Evolutionary conservation across 2,888 invertebrate species (phyloP).

Genomic region (Camponotus fellah): DNA sequence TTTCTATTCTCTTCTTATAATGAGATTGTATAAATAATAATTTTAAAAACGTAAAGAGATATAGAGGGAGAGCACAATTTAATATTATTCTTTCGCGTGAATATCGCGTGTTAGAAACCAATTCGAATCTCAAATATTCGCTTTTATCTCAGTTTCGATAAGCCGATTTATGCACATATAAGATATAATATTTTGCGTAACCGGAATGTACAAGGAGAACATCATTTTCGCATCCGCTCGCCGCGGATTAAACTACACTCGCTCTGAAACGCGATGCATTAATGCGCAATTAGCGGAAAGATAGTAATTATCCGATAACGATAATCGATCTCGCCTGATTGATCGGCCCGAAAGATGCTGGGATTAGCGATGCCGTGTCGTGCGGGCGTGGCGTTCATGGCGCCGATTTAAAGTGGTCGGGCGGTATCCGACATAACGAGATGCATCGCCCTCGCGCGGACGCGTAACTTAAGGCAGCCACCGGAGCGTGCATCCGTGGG

Average conservation of each 20-base stretch:
- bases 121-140: neutral
- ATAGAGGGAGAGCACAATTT: neutral
- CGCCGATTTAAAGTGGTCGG: constrained; percentile 54
- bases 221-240: constrained; percentile 11
- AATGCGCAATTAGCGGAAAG: constrained; percentile 67
- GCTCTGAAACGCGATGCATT: constrained; percentile 64
- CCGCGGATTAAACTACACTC: constrained; percentile 18
- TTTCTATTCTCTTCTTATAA: neutral
- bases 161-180: neutral
- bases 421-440: neutral
- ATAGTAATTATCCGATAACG: constrained; percentile 66
- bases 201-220: neutral
- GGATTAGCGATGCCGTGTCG: constrained; percentile 50
- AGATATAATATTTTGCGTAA: neutral
- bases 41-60: neutral
- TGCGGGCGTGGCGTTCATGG: constrained; percentile 20
- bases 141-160: neutral
- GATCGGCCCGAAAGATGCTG: constrained; percentile 64
- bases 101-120: neutral
- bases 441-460: constrained; percentile 65
- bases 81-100: neutral
- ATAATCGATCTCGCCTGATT: constrained; percentile 63
- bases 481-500: constrained; percentile 82
- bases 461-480: constrained; percentile 76
- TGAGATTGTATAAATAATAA: neutral